These are phyloP conservation scores for Aegithalos caudatus DNA, from an alignment of 2,113 vertebrate genomes.

Conservation along the genomic window DNA sequence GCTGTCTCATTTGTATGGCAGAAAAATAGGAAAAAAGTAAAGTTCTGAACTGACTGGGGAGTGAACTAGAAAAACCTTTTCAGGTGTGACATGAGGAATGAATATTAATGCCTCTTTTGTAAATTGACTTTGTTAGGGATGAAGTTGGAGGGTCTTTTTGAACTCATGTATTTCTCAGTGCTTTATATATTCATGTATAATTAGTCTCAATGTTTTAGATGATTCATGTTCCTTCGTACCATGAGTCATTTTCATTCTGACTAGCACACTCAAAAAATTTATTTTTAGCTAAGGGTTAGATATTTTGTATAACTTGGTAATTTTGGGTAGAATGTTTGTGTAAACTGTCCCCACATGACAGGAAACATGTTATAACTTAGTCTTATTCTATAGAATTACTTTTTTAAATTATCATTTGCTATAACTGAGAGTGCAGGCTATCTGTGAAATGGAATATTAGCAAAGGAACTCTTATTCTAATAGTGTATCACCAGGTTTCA, in stretches of 20 bases:
- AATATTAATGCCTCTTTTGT: not conserved
- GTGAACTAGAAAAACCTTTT: not conserved
- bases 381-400: not conserved
- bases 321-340: not conserved
- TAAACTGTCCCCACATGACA: not conserved
- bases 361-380: not conserved
- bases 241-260: not conserved
- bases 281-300: not conserved
- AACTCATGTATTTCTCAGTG: not conserved
- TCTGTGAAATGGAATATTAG: not conserved
- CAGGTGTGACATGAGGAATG: not conserved
- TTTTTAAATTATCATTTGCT: not conserved
- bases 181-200: not conserved
- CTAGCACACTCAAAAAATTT: not conserved
- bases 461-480: not conserved
- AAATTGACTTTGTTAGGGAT: not conserved
- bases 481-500: not conserved
- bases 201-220: not conserved
- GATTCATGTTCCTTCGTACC: not conserved
- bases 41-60: not conserved
- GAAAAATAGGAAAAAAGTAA: not conserved
- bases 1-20: not conserved
- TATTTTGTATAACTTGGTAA: not conserved
- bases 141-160: not conserved
- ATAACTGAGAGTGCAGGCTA: not conserved